A percentile compares a stretch with the other conserved stretches of the same genome.
Evolutionary conservation across 64 coral and sea anemone species (phyloP).

Genomic region (Stichodactyla helianthus): DNA sequence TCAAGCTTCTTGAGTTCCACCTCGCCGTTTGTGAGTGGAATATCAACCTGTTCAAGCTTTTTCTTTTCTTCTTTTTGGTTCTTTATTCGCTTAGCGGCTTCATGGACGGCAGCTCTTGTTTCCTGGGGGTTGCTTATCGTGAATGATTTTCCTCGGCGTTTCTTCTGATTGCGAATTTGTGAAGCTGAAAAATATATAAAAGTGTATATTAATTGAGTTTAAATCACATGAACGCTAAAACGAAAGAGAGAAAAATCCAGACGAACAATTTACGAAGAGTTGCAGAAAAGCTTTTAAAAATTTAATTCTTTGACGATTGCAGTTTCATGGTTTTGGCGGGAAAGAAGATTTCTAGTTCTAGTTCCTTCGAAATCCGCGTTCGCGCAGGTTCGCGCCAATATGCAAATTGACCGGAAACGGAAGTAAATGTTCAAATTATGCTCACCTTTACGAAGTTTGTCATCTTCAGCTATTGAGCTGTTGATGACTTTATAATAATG

Average conservation of each 20-base stretch:
- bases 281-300: too few relatives aligned
- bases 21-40: neutral
- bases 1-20: neutral
- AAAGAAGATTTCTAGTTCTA: neutral
- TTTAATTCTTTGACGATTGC: too few relatives aligned
- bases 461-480: conserved; percentile 1
- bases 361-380: neutral
- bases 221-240: neutral
- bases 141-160: neutral
- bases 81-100: neutral
- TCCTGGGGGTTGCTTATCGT: conserved; percentile 4
- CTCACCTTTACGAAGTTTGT: neutral
- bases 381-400: too few relatives aligned
- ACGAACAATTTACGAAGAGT: too few relatives aligned
- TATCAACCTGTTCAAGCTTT: neutral
- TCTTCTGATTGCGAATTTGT: neutral
- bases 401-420: too few relatives aligned
- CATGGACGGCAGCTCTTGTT: neutral
- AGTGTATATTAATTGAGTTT: neutral
- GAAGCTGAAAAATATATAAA: neutral
- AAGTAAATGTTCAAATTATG: neutral
- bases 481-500: conserved; percentile 73
- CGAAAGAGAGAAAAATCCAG: neutral
- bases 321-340: too few relatives aligned
- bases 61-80: neutral